Evolutionary conservation across 2,113 vertebrate species (phyloP).

Genomic region (Oostethus manadensis): DNA sequence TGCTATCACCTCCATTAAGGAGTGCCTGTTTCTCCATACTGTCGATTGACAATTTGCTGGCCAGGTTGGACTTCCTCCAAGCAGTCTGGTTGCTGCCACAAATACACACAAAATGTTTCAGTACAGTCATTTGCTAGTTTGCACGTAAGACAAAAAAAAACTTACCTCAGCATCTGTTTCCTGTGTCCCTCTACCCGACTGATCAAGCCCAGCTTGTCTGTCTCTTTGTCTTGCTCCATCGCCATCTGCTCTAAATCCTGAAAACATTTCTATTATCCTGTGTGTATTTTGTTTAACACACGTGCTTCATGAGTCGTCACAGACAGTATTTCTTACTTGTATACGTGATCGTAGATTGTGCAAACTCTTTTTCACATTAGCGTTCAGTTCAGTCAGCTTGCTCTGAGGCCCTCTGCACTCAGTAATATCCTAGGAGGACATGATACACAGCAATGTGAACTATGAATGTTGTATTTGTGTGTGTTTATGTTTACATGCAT

Average conservation of each 20-base stretch:
- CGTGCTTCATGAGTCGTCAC: not conserved
- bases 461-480: no score
- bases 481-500: no score
- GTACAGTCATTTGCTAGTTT: not conserved
- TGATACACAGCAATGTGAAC: not conserved
- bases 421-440: slow-evolving; percentile 75
- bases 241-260: slow-evolving; percentile 92
- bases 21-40: slow-evolving; percentile 90
- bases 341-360: slow-evolving; percentile 81
- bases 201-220: slow-evolving; percentile 81
- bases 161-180: slow-evolving; percentile 94
- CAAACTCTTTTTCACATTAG: slow-evolving; percentile 86
- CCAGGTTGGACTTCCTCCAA: slow-evolving; percentile 94
- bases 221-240: slow-evolving; percentile 91
- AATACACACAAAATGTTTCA: slow-evolving; percentile 11
- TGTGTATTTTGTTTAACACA: not conserved
- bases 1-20: slow-evolving; percentile 73
- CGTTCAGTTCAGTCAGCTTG: slow-evolving; percentile 81
- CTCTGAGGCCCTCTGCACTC: slow-evolving; percentile 81
- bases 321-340: slow-evolving; percentile 73
- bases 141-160: not conserved
- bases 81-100: slow-evolving; percentile 85
- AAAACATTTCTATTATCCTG: not conserved
- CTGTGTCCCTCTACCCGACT: slow-evolving; percentile 85
- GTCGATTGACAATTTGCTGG: slow-evolving; percentile 91